Conservation (phyloP, 2,888 invertebrate species). For the Tetanocera ferruginea region DNA sequence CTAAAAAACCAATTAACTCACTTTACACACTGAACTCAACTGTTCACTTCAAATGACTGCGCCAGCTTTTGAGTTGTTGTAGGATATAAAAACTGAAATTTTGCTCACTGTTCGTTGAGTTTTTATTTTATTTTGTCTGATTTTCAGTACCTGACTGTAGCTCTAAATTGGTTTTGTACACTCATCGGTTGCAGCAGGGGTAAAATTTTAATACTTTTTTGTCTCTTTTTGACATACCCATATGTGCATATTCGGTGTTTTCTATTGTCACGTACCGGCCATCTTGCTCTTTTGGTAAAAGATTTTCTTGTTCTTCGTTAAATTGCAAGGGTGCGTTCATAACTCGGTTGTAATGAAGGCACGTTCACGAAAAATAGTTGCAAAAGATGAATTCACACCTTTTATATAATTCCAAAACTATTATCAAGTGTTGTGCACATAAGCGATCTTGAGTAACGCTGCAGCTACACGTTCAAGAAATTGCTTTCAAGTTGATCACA, state of each 20-base stretch:
- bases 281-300: too few species aligned
- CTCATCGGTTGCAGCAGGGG: not conserved
- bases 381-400: too few species aligned
- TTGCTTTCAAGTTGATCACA: too few species aligned
- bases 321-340: too few species aligned
- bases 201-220: not conserved
- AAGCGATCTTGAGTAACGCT: too few species aligned
- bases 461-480: too few species aligned
- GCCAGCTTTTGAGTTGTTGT: constrained; percentile 16
- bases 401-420: too few species aligned
- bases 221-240: not conserved
- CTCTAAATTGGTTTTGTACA: constrained; percentile 28
- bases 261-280: not conserved
- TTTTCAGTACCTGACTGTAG: constrained; percentile 7
- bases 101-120: constrained; percentile 24
- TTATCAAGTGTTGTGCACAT: too few species aligned
- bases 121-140: constrained; percentile 18
- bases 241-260: not conserved
- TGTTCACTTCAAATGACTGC: constrained; percentile 49
- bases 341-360: too few species aligned
- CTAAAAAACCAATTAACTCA: constrained; percentile 33
- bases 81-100: not conserved
- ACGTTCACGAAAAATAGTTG: too few species aligned
- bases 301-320: too few species aligned
- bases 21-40: constrained; percentile 51